Percentiles rank a stretch among this genome's conserved stretches.
Conservation (phyloP, 2,797 vertebrate genomes). For the Heteromormyrus szaboi region DNA sequence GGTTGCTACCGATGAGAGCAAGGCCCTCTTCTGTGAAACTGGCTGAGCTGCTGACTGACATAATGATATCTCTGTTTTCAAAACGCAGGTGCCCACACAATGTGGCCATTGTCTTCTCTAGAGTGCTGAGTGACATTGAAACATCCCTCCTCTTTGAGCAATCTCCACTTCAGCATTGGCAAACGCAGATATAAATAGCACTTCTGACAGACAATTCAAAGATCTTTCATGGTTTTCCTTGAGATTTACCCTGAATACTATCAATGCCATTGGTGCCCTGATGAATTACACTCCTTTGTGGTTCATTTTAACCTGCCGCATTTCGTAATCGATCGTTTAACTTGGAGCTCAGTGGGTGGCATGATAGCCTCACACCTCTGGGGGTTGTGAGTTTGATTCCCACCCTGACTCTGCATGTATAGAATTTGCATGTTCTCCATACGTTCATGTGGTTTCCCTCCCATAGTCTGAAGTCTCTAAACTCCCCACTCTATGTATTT, state of each 20-base stretch:
- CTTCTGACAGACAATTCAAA: conserved; percentile 12
- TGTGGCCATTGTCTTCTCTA: not conserved
- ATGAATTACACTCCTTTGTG: not conserved
- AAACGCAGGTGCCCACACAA: not conserved
- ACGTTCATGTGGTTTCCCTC: not conserved
- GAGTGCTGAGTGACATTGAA: not conserved
- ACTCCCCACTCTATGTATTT: not conserved
- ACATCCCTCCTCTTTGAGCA: not conserved
- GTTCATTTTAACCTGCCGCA: not conserved
- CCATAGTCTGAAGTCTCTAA: not conserved
- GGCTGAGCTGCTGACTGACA: not conserved
- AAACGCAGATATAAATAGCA: not conserved
- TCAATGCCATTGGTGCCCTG: not conserved
- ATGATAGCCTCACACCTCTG: not conserved
- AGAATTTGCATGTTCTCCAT: not conserved
- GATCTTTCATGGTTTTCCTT: not conserved
- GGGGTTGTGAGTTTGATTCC: not conserved
- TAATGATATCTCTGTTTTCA: not conserved
- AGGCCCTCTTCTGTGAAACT: not conserved
- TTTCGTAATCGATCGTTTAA: not conserved
- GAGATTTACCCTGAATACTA: not conserved
- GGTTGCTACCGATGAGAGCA: not conserved
- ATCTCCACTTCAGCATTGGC: not conserved
- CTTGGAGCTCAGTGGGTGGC: not conserved
- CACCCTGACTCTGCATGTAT: not conserved